Base-by-base conservation (phyloP, 2,113 vertebrate genomes). In the Fulmarus glacialis region DNA sequence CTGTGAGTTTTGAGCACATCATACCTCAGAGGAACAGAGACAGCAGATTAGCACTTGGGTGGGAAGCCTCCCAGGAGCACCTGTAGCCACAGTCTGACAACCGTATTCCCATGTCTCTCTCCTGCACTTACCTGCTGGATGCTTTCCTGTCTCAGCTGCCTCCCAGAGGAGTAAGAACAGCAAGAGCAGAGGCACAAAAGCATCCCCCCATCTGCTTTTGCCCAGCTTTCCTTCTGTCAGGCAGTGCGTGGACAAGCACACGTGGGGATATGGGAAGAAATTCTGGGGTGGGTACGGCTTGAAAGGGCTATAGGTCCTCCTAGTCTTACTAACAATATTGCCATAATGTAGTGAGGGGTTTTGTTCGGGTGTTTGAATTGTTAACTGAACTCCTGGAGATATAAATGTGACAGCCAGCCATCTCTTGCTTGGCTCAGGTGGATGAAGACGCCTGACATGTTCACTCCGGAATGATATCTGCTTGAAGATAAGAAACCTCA, bases 401-500 rank as follows among this genome's bases (percentile, higher is more conserved):
- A 74, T 3, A 88, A 81, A 82, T 68, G 12, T 78, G 56, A 75
- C 60, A 89, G 77, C 27, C 72, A 82, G 78, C 7, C 64, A 26
- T 30, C 53, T 87, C 72, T 80, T 66, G 68, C 75, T 87, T 89
- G 74, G 40, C 73, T 96, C 8, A 64, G 36, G 82, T 60, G n/a
- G 23, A 63, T 2, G 2, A 87, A 34, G 56, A 59, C 2, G 12
- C 43, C 85, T 88, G 82, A 87, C 56, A 38, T 27, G 40, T 77
- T 96, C 85, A 40, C 60, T 94, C 58, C 66, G 88, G 43, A 75
- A 77, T 64, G 82, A 80, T 70, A 87, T 77, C 87, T 93, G 40
- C 52, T 88, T 72, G 45, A 82, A 58, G 82, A 80, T 59, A 95
- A 90, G 70, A 91, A 82, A 80, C 43, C n/a, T 88, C 48, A 52